Percentiles rank a stretch among this genome's conserved stretches.
Evolutionary conservation across 2,797 vertebrate genomes (phyloP).

Genomic region (Notoglanidium macrostoma): DNA sequence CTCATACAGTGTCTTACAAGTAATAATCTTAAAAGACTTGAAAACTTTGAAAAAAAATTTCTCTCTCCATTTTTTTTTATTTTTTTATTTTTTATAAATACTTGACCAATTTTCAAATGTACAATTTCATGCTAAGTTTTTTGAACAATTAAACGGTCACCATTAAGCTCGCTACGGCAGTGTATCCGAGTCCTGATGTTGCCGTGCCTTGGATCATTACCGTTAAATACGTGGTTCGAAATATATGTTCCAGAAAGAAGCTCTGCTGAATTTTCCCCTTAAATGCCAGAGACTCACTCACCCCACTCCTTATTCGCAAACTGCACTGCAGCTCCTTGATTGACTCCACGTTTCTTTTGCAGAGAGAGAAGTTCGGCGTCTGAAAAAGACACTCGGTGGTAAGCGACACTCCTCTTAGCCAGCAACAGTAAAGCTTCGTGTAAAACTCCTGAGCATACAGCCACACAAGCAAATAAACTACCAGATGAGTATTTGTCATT

Average conservation of each 20-base stretch:
- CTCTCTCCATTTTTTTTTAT: too few species aligned
- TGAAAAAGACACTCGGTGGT: conserved; percentile 63
- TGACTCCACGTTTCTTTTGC: conserved; percentile 76
- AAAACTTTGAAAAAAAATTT: too few species aligned
- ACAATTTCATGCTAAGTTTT: background rate
- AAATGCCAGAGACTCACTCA: conserved; percentile 66
- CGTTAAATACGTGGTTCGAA: background rate
- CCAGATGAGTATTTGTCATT: background rate
- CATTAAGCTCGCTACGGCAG: background rate
- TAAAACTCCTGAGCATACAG: background rate
- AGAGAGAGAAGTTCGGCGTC: conserved; percentile 86
- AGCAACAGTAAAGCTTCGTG: background rate
- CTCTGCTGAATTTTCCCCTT: background rate
- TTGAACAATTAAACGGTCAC: background rate
- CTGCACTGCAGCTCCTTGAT: conserved; percentile 81
- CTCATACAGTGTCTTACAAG: background rate
- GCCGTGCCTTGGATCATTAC: background rate
- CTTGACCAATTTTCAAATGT: background rate
- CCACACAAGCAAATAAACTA: background rate
- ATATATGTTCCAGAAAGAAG: background rate
- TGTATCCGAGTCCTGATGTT: background rate
- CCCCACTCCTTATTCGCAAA: conserved; percentile 86
- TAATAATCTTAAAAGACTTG: background rate
- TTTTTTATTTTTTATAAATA: background rate
- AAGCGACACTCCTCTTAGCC: background rate